Conservation (phyloP, 1,140 invertebrate species). For the Lasioglossum baleicum region DNA sequence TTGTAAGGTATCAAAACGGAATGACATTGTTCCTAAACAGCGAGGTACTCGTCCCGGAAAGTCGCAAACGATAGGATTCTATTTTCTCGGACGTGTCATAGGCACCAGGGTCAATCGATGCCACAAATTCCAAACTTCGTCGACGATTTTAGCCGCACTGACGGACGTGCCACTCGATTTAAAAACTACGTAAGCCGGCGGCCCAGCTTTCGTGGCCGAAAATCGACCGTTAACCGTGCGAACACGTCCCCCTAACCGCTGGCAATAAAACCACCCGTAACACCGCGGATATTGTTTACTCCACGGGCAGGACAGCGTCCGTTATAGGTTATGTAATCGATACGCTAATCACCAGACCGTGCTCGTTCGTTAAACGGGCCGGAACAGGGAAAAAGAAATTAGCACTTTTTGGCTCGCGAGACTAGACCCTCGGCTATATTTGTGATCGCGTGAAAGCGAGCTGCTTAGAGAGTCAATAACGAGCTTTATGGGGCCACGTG, state of each 20-base stretch:
- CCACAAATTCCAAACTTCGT: slow-evolving; percentile 20
- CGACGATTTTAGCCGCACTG: slow-evolving; percentile 16
- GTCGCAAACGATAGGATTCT: background rate
- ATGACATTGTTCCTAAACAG: too few species aligned
- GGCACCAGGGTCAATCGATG: slow-evolving; percentile 17
- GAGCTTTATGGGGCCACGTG: background rate
- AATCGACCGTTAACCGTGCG: background rate
- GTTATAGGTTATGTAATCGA: slow-evolving; percentile 21
- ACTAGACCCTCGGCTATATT: slow-evolving; percentile 30
- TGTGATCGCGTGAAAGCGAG: slow-evolving; percentile 13
- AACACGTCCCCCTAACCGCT: too few species aligned
- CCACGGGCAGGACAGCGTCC: too few species aligned
- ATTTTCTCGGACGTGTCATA: slow-evolving; percentile 6
- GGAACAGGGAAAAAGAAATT: background rate
- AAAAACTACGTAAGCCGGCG: background rate
- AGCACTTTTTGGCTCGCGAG: slow-evolving; percentile 10
- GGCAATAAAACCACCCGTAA: background rate
- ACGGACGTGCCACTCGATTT: slow-evolving; percentile 14
- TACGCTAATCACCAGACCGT: background rate
- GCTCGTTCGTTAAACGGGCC: too few species aligned
- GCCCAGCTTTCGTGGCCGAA: background rate
- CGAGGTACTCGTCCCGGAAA: background rate
- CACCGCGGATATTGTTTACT: background rate
- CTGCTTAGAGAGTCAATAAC: slow-evolving; percentile 25
- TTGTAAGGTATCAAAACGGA: too few species aligned